Evolutionary conservation across 2,113 vertebrate genomes (phyloP), one percentile per base, ranked within the genome.

Genomic region (Recurvirostra avosetta): DNA sequence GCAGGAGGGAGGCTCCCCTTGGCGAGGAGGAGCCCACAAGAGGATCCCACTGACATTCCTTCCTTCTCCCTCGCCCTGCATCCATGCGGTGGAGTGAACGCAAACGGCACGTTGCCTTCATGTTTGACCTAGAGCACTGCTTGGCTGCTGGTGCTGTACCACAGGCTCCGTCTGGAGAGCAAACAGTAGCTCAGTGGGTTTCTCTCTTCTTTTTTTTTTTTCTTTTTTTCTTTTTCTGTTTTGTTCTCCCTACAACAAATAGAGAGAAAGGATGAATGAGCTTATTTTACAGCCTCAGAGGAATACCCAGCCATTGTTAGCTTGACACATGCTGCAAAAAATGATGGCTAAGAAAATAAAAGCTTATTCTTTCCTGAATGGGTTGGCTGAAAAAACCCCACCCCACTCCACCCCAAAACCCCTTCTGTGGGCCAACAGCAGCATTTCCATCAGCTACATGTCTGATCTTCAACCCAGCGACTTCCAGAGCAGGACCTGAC

Each of bases 251-350:
- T 40, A 36, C 61, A 95, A 36, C 61, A 95, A 81, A 83, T 6
- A 88, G 49, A 85, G 61, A 72, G 62, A 81, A 91, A 80, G 72
- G 79, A 86, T 93, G 92, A 97, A 95, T 88, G 86, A 86, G 92
- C 75, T 94, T 84, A 92, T 93, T 93, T 92, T 83, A 71, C 72
- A 95, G 85, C 72, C 86, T 93, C 5, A 2, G 75, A 90, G 88
- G 65, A 92, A 93, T 86, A 96, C 63, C 68, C 68, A 41, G 66
- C 34, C 79, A 91, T 86, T 97, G 88, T 94, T 86, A 91, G 43
- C 72, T 52, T 77, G 79, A 80, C 67, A 88, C 34, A 80, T 32
- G 63, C 79, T 81, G 36, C 76, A 88, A 77, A 68, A 96, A 81
- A 55, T 47, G 67, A 88, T 50, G 36, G 63, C 61, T 63, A 91